A percentile compares a stretch with the other conserved stretches of the same genome.
phyloP scores from a whole-genome alignment of 2,113 vertebrate genomes.

The Origma solitaria region DNA sequence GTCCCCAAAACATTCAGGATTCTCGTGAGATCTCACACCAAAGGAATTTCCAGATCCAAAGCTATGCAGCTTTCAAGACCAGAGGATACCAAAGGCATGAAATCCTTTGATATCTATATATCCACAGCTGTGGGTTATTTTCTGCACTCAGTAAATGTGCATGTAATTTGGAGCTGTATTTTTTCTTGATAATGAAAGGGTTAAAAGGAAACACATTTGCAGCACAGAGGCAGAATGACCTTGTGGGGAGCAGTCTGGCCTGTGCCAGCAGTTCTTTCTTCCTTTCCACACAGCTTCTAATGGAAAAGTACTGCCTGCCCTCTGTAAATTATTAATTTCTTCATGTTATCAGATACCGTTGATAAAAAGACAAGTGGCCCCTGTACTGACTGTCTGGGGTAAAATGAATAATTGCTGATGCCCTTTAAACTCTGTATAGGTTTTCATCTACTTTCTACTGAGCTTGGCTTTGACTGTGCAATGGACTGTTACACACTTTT shows the following conservation, averaged over 20 bases:
- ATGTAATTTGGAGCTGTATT: neutral
- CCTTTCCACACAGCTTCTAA: slow-evolving; percentile 46
- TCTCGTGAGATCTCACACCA: neutral
- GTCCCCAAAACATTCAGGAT: neutral
- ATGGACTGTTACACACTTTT: slow-evolving; percentile 46
- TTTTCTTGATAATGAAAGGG: slow-evolving; percentile 5
- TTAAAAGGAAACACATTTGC: slow-evolving; percentile 47
- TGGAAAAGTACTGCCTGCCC: slow-evolving; percentile 66
- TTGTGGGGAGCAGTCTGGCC: slow-evolving; percentile 33
- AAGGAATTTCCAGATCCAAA: neutral
- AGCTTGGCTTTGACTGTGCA: slow-evolving; percentile 13
- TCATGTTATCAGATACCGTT: slow-evolving; percentile 67
- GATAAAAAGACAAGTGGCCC: slow-evolving; percentile 66
- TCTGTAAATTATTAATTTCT: slow-evolving; percentile 76
- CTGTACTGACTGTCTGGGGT: slow-evolving; percentile 44
- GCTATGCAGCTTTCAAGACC: neutral
- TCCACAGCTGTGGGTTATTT: neutral
- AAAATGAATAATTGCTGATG: slow-evolving; percentile 60
- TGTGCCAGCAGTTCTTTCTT: slow-evolving; percentile 50
- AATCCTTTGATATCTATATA: neutral
- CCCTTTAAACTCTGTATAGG: slow-evolving; percentile 53
- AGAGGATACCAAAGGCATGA: neutral
- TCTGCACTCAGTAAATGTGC: neutral
- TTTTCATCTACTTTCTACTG: slow-evolving; percentile 59
- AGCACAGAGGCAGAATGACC: slow-evolving; percentile 36